A percentile compares a stretch with the other conserved stretches of the same genome.
Evolutionary conservation across 1,140 invertebrate genomes (phyloP).

Genomic region (Bradynema listronoti): DNA sequence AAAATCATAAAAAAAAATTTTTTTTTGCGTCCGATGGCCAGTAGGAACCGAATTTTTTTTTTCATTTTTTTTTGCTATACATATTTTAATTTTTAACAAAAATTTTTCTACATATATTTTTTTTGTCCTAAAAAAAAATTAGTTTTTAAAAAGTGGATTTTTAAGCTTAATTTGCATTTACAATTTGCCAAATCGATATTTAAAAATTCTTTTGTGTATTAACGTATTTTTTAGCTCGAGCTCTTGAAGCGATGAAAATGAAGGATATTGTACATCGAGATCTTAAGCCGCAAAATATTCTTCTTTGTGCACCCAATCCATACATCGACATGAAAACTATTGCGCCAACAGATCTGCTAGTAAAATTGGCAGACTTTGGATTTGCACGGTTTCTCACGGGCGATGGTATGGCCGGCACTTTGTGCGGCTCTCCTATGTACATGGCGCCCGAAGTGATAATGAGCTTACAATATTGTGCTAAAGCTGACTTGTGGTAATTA

Average conservation of each 20-base stretch:
- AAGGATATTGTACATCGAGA: constrained; percentile 98
- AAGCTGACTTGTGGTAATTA: constrained; percentile 83
- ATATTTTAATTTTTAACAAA: constrained; percentile 23
- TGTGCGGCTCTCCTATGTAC: constrained; percentile 99
- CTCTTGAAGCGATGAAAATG: constrained; percentile 87
- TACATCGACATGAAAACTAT: constrained; percentile 68
- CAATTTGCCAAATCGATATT: too few species aligned
- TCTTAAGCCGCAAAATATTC: constrained; percentile 70
- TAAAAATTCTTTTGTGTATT: too few species aligned
- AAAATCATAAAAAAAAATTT: too few species aligned
- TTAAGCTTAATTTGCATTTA: too few species aligned
- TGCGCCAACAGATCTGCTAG: constrained; percentile 77
- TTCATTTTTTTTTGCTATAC: not conserved
- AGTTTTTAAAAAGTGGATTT: too few species aligned
- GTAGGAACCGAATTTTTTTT: too few species aligned
- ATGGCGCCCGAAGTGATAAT: constrained; percentile 99
- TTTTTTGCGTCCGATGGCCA: constrained; percentile 7
- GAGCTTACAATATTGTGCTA: constrained; percentile 95
- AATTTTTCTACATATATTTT: too few species aligned
- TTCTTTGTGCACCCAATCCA: constrained; percentile 58
- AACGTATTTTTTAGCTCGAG: constrained; percentile 70
- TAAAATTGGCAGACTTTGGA: constrained; percentile 95
- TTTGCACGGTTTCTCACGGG: constrained; percentile 96
- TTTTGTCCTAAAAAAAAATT: too few species aligned
- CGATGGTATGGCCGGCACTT: constrained; percentile 96